A percentile compares a stretch with the other conserved stretches of the same genome.
Evolutionary conservation across 2,113 vertebrate genomes (phyloP).

Genomic region (Hypanus sabinus): DNA sequence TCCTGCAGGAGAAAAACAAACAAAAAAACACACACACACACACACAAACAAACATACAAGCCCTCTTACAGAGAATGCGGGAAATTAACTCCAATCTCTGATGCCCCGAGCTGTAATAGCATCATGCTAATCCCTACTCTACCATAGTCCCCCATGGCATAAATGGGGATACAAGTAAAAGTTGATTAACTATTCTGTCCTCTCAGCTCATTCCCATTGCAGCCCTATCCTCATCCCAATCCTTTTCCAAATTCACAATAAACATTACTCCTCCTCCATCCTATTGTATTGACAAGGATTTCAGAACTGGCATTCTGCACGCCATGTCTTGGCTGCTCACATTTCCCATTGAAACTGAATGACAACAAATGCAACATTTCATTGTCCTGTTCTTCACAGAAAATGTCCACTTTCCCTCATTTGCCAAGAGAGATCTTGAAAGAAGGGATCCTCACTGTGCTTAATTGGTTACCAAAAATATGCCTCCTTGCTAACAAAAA

Average conservation of each 20-base stretch:
- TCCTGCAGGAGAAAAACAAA: no score
- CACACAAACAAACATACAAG: no score
- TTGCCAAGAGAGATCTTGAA: background rate
- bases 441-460: background rate
- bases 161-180: background rate
- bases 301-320: background rate
- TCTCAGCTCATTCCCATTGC: background rate
- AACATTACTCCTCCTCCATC: background rate
- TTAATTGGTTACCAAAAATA: background rate
- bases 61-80: no score
- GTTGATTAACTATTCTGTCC: background rate
- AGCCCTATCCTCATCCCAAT: background rate
- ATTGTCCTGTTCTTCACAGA: background rate
- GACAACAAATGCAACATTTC: no score
- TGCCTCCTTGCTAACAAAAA: background rate
- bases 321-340: background rate
- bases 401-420: background rate
- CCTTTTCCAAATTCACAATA: background rate
- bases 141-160: no score
- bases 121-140: no score
- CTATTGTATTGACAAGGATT: background rate
- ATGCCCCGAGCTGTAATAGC: no score
- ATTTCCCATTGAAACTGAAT: background rate
- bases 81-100: no score
- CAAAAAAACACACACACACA: no score